These are phyloP conservation scores for Philhelius pedissequus DNA, from an alignment of 2,888 invertebrate genomes.

Conservation along the genomic window DNA sequence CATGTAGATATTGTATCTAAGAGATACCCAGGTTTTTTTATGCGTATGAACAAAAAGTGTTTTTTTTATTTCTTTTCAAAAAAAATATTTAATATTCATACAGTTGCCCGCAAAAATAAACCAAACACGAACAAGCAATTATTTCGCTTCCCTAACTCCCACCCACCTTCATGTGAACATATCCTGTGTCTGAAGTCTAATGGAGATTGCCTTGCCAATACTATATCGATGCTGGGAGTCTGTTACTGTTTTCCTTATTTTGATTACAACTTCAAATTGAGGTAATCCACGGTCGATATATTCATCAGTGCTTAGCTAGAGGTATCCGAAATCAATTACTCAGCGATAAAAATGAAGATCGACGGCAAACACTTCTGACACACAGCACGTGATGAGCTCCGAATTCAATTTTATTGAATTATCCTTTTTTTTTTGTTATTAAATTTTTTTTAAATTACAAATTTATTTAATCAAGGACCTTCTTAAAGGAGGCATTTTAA, in stretches of 20 bases:
- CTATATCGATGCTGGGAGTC: slow-evolving; percentile 16
- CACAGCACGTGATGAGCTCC: slow-evolving; percentile 13
- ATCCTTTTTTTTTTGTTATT: slow-evolving; percentile 4
- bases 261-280: slow-evolving; percentile 53
- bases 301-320: slow-evolving; percentile 35
- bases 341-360: slow-evolving; percentile 53
- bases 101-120: slow-evolving; percentile 46
- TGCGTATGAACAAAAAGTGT: neutral
- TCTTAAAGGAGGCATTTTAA: neutral
- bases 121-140: slow-evolving; percentile 10
- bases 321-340: slow-evolving; percentile 66
- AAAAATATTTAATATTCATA: slow-evolving; percentile 49
- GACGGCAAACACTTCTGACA: slow-evolving; percentile 12
- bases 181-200: slow-evolving; percentile 25
- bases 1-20: neutral
- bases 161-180: slow-evolving; percentile 57
- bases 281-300: slow-evolving; percentile 58
- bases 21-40: neutral
- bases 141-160: neutral
- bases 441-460: neutral
- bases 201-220: neutral
- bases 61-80: slow-evolving; percentile 10
- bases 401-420: slow-evolving; percentile 44
- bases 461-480: neutral
- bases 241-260: neutral